Base-by-base conservation (phyloP, 2,797 vertebrate species). In the Alcedo quadribrachys region DNA sequence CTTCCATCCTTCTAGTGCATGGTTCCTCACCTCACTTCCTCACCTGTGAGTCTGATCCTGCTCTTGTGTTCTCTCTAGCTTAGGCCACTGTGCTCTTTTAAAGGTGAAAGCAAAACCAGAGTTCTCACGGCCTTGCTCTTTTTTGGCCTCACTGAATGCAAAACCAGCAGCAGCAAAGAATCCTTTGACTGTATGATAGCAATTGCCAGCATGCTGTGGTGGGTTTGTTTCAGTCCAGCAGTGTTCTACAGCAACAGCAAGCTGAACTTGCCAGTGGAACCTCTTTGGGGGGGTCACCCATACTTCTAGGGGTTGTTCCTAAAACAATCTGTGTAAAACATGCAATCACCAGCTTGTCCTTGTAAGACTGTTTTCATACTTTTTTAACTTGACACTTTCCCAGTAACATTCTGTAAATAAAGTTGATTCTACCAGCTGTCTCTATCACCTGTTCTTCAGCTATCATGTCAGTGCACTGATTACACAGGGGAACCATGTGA, bases 371-470 rank as follows among this genome's bases (percentile, higher is more conserved):
- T 96, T 96, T 95, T 95, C 95, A 95, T 97, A 95, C 89, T 89
- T 96, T 96, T 96, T 96, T 97, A 93, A 96, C 94, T 90, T 88
- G 92, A 95, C 92, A 94, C 94, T 93, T 94, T 95, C 93, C 95
- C 90, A 86, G 90, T 95, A 95, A 91, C 78, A 45, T 96, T 96
- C 92, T 97, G 96, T 97, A 97, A 97, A 97, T 97, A 97, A 97
- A 97, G 95, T 95, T 90, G 93, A 93, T 96, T 97, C 96, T 96
- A 96, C 91, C 92, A 96, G 94, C 87, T 92, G 19, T 68, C 83
- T 76, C 82, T 95, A 90, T 89, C 66, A 53, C 43, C 73, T 95
- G 65, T 68, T 94, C 54, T 84, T 86, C 71, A 89, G 48, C 33
- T n/a, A 13, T 9, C 5, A 3, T 33, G 14, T n/a, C 8, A 24